Evolutionary conservation across 2,888 invertebrate genomes (phyloP), one percentile per base, ranked within the genome.

Genomic region (Nomada ruficornis): DNA sequence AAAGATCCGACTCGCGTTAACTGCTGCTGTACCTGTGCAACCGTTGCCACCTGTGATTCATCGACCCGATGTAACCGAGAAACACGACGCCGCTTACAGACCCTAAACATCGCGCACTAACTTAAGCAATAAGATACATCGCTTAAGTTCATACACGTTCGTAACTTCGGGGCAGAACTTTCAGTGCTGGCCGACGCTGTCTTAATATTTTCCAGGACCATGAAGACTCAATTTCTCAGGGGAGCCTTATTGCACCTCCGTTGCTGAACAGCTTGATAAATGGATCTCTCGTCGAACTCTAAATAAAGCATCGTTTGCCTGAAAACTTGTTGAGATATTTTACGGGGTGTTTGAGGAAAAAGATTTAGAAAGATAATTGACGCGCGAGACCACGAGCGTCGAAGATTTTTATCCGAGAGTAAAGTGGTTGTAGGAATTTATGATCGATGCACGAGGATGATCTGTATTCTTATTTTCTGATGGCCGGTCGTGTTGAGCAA

Each of bases 51-150:
- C 77, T 70, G 59, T 60, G 70, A 77, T 74, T 78, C 74, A 68
- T 68, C 60, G 77, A 36, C 18, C 47, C 65, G 47, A 13, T 20
- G 64, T 64, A 70, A 65, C 77, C n/a, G 47, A 70, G 79, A 80
- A 77, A 65, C 79, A 80, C 64, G 77, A 54, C 59, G 67, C 77
- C 70, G 64, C 77, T 80, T 80, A 77, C 59, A 59, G 20, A 65
- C 54, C 29, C 59, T 29, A 59, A 63, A 11, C 55, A 64, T 69
- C 64, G n/a, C 29, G 47, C 54, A 62, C 77, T 54, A 74, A 78
- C 74, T 78, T 68, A 50, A 73, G 73, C 67, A 78, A 74, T 63
- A 78, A 78, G 74, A 78, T n/a, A 15, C 74, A 74, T 74, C 60
- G 78, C 62, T 62, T 26, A 50, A 74, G 78, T 78, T 78, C 47